Evolutionary conservation across 2,797 vertebrate genomes (phyloP), one percentile per base, ranked within the genome.

Genomic region (Pachyuromys duprasi): DNA sequence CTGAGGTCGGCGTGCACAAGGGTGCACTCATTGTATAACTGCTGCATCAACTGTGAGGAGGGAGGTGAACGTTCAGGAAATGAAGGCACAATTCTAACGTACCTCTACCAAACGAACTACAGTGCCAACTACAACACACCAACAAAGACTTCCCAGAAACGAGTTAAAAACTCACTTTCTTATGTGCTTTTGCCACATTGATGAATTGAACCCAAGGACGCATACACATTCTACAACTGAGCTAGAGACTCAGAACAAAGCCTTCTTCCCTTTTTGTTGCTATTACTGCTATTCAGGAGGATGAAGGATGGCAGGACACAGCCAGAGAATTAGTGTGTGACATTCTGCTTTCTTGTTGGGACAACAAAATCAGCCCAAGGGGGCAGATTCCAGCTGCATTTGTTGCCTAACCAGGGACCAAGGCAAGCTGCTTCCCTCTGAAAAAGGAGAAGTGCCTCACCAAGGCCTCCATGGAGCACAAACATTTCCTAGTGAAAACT

Each of bases 1-100:
- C 99, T 99, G 97, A 99, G 98, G 95, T 99, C 99, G 8, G 99
- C 99, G 24, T 99, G 99, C 33, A 99, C 99, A 53, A 99, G 99
- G 0, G 98, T 99, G 96, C 99, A 99, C 79, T 99, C 98, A 4
- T 99, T 98, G 97, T 99, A 99, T 83, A 99, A 74, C 95, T 98
- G 98, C 96, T 99, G 99, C 99, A 99, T 99, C 99, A 99, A 96
- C 99, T 99, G 96, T 86, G 96, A 97, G 79, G 39, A 94, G 60
- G 53, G 67, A 63, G 8, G 74, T 89, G 89, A 31, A 93, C 33
- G 26, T n/a, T 93, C 31, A 94, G 67, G 63, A 60, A 36, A 70
- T 17, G 39, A 95, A 63, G 11, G 80, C 63, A 55, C 8, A 78
- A 89, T 9, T 57, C 90, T 70, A 39, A 79, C 31, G 80, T 11